Percentiles rank a stretch among this genome's conserved stretches.
phyloP scores from a whole-genome alignment of 2,113 vertebrate species.

The Colaptes auratus region DNA sequence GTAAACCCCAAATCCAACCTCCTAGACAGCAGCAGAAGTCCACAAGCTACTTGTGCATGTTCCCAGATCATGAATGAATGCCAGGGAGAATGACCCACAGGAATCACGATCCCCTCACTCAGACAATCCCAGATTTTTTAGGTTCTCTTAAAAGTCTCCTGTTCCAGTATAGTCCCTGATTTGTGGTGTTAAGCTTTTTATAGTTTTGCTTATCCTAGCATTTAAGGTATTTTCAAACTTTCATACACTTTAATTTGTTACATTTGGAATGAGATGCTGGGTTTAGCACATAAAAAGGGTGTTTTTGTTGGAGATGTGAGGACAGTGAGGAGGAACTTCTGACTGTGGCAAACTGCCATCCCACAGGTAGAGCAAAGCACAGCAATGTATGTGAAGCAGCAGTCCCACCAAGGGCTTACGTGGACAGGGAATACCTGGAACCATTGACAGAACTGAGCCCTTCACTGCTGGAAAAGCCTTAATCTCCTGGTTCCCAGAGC shows the following conservation, averaged over 20 bases:
- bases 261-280: conserved; percentile 51
- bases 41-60: background rate
- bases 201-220: conserved; percentile 67
- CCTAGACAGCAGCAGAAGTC: background rate
- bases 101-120: background rate
- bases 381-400: background rate
- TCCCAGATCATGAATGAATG: background rate
- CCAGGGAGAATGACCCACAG: background rate
- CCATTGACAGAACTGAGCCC: background rate
- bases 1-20: background rate
- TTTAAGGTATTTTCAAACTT: conserved; percentile 66
- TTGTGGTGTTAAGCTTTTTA: conserved; percentile 50
- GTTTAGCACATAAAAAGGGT: conserved; percentile 50
- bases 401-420: background rate
- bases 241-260: conserved; percentile 67
- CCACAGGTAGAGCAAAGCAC: conserved; percentile 34
- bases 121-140: background rate
- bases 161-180: conserved; percentile 15
- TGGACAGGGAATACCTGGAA: background rate
- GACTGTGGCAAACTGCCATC: background rate
- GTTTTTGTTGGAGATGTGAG: conserved; percentile 64
- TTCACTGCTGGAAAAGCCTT: accelerated
- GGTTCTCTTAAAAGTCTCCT: background rate
- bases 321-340: conserved; percentile 38
- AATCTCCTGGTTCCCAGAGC: accelerated